Percentiles rank a stretch among this genome's conserved stretches.
Evolutionary conservation across 2,113 vertebrate species (phyloP).

Genomic region (Sebastes schlegelii): DNA sequence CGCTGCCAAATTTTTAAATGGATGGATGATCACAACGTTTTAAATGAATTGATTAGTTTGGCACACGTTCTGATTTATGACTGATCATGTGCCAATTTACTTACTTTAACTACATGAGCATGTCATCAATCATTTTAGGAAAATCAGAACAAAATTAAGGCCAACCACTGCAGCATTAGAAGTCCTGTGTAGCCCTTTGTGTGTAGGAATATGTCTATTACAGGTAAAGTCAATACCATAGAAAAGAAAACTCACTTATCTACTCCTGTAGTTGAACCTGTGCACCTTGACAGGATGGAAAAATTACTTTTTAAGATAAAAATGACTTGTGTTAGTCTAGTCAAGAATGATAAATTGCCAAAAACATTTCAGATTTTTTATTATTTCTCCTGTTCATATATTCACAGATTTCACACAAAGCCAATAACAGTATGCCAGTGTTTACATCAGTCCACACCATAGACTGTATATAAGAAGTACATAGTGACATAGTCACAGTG

Average conservation of each 20-base stretch:
- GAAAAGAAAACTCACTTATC: not conserved
- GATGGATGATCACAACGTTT: not conserved
- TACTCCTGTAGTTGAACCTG: not conserved
- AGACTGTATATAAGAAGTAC: too few relatives aligned
- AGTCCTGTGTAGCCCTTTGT: not conserved
- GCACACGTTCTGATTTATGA: not conserved
- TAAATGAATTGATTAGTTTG: not conserved
- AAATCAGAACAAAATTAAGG: not conserved
- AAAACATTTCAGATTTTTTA: too few relatives aligned
- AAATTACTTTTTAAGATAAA: not conserved
- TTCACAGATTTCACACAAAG: not conserved
- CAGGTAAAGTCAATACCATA: not conserved
- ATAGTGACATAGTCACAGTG: too few relatives aligned
- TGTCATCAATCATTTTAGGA: not conserved
- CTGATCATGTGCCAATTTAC: not conserved
- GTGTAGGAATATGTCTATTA: not conserved
- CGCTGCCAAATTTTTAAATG: not conserved
- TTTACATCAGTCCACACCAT: too few relatives aligned
- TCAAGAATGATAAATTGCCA: not conserved
- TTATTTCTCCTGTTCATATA: not conserved
- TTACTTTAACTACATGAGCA: not conserved
- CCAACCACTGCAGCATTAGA: not conserved
- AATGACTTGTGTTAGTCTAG: not conserved
- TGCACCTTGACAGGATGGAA: not conserved
- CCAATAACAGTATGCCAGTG: not conserved